These are phyloP conservation scores for Crepidodera aurea DNA, from an alignment of 2,888 invertebrate species.

Conservation along the genomic window DNA sequence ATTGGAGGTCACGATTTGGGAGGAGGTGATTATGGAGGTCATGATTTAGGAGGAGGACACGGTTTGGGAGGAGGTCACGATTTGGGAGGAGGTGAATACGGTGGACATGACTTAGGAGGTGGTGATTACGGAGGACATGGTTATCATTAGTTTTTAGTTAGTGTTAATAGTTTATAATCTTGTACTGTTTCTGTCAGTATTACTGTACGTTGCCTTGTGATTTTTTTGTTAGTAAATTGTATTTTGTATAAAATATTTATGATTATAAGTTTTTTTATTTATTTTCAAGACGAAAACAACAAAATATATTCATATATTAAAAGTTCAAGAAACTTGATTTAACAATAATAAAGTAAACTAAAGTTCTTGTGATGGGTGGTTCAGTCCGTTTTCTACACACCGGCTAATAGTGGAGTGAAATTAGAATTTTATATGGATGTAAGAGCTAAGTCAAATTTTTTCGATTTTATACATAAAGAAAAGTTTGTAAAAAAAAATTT, in stretches of 20 bases:
- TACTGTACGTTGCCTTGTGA: constrained; percentile 50
- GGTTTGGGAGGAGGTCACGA: constrained; percentile 45
- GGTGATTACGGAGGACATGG: constrained; percentile 30
- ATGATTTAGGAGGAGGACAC: constrained; percentile 44
- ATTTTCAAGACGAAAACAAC: no score
- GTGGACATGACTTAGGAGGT: constrained; percentile 38
- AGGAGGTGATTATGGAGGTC: constrained; percentile 43
- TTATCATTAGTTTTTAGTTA: constrained; percentile 40
- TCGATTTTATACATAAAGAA: no score
- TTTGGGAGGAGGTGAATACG: constrained; percentile 42
- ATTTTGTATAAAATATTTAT: constrained; percentile 41
- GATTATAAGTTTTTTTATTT: not conserved
- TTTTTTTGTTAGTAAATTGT: constrained; percentile 49
- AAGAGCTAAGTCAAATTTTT: no score
- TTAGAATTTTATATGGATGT: no score
- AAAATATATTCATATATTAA: no score
- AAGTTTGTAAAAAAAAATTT: no score
- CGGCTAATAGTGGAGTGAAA: no score
- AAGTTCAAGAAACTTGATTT: no score
- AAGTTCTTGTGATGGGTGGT: no score
- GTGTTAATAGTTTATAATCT: constrained; percentile 35
- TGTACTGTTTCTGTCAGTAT: constrained; percentile 52
- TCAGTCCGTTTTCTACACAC: no score
- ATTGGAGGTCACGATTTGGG: constrained; percentile 41
- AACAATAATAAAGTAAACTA: no score